A percentile compares a stretch with the other conserved stretches of the same genome.
Conservation (phyloP, 2,113 vertebrate genomes). For the Zosterops pallidus region DNA sequence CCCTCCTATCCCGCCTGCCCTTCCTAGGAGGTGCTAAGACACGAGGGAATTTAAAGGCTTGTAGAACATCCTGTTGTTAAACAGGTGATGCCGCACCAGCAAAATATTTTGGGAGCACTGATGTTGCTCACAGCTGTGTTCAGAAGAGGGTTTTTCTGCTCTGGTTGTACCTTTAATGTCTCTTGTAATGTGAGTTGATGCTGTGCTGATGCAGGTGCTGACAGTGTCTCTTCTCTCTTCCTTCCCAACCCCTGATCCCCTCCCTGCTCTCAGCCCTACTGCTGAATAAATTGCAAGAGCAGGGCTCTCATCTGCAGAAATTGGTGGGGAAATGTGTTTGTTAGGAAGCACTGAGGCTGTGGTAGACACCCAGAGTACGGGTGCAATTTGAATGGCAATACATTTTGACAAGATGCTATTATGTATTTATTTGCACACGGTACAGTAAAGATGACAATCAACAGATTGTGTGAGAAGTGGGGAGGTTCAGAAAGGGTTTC, state of each 20-base stretch:
- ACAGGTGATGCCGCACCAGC: neutral
- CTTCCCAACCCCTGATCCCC: neutral
- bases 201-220: neutral
- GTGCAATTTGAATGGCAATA: neutral
- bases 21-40: neutral
- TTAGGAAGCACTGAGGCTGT: neutral
- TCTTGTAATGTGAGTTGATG: neutral
- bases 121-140: neutral
- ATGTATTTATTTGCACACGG: slow-evolving; percentile 9
- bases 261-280: neutral
- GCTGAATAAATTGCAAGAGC: neutral
- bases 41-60: neutral
- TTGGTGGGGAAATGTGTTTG: neutral
- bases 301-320: neutral
- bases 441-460: slow-evolving; percentile 16
- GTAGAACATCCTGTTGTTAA: neutral
- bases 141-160: neutral
- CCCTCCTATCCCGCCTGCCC: neutral
- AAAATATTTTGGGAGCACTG: neutral
- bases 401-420: slow-evolving; percentile 21
- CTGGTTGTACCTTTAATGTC: neutral
- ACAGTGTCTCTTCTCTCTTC: neutral
- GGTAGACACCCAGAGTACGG: neutral
- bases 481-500: neutral
- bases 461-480: neutral